Conservation (phyloP, 2,797 vertebrate genomes). For the Cyprinodon diabolis region DNA sequence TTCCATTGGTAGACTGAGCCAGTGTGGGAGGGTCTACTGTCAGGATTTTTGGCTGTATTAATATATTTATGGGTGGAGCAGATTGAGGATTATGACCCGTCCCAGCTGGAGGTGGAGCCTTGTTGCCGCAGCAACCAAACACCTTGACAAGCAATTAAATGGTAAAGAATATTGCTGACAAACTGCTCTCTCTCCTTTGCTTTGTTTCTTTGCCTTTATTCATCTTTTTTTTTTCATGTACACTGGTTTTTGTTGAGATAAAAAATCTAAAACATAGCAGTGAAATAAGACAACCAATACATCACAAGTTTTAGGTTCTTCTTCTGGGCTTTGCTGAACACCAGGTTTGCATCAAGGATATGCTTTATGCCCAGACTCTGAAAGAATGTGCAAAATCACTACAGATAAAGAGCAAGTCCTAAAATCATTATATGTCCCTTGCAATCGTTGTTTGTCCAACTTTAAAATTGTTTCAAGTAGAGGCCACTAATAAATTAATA, state of each 20-base stretch:
- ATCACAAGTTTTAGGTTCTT: not conserved
- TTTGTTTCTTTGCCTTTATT: constrained; percentile 8
- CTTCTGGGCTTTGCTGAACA: not conserved
- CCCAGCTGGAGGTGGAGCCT: constrained; percentile 79
- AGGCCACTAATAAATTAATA: not conserved
- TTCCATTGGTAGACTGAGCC: constrained; percentile 82
- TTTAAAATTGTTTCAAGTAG: not conserved
- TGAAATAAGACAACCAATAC: not conserved
- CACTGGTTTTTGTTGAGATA: not conserved
- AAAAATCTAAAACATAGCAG: not conserved
- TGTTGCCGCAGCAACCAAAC: constrained; percentile 71
- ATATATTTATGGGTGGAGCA: constrained; percentile 89
- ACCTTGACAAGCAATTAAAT: constrained; percentile 67
- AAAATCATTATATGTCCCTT: not conserved
- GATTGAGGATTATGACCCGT: constrained; percentile 88
- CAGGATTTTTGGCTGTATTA: constrained; percentile 86
- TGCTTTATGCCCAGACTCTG: too few species aligned
- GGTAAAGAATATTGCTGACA: constrained; percentile 73
- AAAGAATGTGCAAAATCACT: not conserved
- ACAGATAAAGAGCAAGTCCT: not conserved
- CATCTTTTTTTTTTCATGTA: constrained; percentile 8
- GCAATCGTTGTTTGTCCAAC: not conserved
- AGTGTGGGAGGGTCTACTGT: constrained; percentile 82
- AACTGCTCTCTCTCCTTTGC: constrained; percentile 47
- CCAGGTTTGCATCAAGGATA: not conserved